A percentile compares a stretch with the other conserved stretches of the same genome.
phyloP scores from a whole-genome alignment of 92 coral and sea anemone species.

The Umimayanthus chanpuru region DNA sequence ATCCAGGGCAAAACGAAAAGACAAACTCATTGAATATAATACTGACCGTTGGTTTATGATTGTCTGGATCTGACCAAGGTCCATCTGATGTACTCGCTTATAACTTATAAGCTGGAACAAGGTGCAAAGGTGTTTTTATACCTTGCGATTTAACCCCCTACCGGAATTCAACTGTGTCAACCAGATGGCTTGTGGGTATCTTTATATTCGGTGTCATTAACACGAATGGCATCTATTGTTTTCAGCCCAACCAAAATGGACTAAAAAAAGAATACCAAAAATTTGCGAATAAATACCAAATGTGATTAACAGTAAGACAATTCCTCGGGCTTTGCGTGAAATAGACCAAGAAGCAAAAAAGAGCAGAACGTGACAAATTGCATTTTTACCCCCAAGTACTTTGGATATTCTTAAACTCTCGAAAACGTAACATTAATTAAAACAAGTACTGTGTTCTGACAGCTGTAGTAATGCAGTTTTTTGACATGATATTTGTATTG shows the following conservation, averaged over 20 bases:
- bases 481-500: slow-evolving; percentile 43
- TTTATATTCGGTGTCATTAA: slow-evolving; percentile 45
- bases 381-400: slow-evolving; percentile 10
- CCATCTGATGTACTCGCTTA: slow-evolving; percentile 17
- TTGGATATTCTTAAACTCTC: slow-evolving; percentile 19
- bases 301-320: neutral
- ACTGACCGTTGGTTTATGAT: slow-evolving; percentile 22
- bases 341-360: neutral
- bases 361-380: slow-evolving; percentile 19
- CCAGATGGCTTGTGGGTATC: slow-evolving; percentile 35
- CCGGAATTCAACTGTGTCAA: slow-evolving; percentile 15
- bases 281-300: neutral
- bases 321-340: neutral
- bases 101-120: neutral
- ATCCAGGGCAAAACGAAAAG: neutral
- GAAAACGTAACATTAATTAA: slow-evolving; percentile 12
- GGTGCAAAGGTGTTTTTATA: slow-evolving; percentile 18
- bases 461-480: slow-evolving; percentile 35
- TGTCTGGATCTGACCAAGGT: neutral
- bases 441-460: slow-evolving; percentile 45
- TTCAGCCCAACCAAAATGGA: slow-evolving; percentile 31
- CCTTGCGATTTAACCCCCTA: slow-evolving; percentile 46
- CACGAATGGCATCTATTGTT: slow-evolving; percentile 63
- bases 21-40: too few species aligned
- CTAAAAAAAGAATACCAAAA: neutral